These are phyloP conservation scores for Vanessa tameamea DNA, from an alignment of 1,140 invertebrate species.

Conservation along the genomic window DNA sequence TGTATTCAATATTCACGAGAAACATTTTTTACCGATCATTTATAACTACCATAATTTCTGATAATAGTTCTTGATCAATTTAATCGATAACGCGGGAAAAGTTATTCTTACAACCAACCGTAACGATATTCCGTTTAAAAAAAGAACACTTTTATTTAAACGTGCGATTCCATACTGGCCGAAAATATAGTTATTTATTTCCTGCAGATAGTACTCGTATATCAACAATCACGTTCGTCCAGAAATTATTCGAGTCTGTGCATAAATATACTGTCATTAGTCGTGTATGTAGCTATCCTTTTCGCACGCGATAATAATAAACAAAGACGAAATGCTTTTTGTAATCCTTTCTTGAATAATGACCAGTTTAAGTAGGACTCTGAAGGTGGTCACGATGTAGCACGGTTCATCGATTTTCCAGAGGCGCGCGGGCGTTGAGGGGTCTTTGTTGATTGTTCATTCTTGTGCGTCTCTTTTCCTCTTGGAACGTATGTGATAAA, in stretches of 20 bases:
- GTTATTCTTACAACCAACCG: neutral
- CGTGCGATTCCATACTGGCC: slow-evolving; percentile 2
- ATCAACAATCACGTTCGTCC: slow-evolving; percentile 44
- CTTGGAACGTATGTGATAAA: slow-evolving; percentile 74
- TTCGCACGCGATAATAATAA: slow-evolving; percentile 60
- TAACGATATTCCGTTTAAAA: neutral
- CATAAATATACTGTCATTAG: slow-evolving; percentile 55
- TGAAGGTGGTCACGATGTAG: slow-evolving; percentile 40
- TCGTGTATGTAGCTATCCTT: slow-evolving; percentile 47
- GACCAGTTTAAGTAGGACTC: slow-evolving; percentile 50
- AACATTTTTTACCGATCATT: neutral
- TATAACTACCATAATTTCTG: neutral
- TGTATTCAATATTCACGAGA: neutral
- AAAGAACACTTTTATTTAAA: slow-evolving; percentile 1
- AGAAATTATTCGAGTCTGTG: slow-evolving; percentile 53
- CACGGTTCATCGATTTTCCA: slow-evolving; percentile 42
- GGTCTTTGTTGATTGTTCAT: slow-evolving; percentile 48
- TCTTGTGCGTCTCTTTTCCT: slow-evolving; percentile 49
- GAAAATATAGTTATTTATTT: slow-evolving; percentile 38
- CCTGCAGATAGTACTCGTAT: slow-evolving; percentile 28
- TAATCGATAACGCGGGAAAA: neutral
- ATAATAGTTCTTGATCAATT: neutral
- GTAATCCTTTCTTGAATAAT: slow-evolving; percentile 49
- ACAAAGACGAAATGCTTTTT: slow-evolving; percentile 70
- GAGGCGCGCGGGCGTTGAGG: slow-evolving; percentile 36